Base-by-base conservation (phyloP, 1,140 invertebrate genomes). In the Drosophila subpulchrella region DNA sequence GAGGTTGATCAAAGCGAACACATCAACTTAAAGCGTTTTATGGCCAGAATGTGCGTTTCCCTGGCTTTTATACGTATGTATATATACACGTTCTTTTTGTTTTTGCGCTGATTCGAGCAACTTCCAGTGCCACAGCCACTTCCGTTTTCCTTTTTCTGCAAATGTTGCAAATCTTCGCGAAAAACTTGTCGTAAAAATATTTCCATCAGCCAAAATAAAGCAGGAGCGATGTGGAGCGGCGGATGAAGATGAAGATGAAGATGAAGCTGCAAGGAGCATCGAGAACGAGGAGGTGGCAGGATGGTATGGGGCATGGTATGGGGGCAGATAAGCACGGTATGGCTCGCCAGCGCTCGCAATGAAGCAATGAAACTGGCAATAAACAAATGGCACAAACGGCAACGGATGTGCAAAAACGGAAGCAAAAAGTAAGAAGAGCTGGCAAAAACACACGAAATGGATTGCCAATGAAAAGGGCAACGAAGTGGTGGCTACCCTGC, bases 101-200 rank as follows among this genome's bases (percentile, higher is more conserved):
- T 44, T 75, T 82, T 88, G 66, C 78, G 82, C 78, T 82, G 83
- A 88, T 88, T 86, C 70, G 75, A 70, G 53, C 56, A 78, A 67
- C 74, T 75, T 83, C 66, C 80, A 65, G 24, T 20, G 34, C 41
- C 62, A 67, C 66, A 36, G 34, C 62, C 46, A 41, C 42, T 68
- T 48, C 42, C 51, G 41, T 47, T 56, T 11, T 36, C 30, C 48
- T 27, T 75, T 84, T 85, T 89, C 78, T 88, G 82, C 79, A 76
- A 86, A 88, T 86, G 83, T 86, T 88, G 84, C 83, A 88, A 89
- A 88, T 88, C 83, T 89, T 89, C 58, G 80, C 80, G 83, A 83
- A 88, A 83, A 89, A 86, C 83, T 88, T 89, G 84, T 89, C 83
- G 84, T 89, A 88, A 89, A 88, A 89, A 88, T 88, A 88, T 89